phyloP scores from a whole-genome alignment of 2,797 vertebrate genomes.

The Pangasius macronema region DNA sequence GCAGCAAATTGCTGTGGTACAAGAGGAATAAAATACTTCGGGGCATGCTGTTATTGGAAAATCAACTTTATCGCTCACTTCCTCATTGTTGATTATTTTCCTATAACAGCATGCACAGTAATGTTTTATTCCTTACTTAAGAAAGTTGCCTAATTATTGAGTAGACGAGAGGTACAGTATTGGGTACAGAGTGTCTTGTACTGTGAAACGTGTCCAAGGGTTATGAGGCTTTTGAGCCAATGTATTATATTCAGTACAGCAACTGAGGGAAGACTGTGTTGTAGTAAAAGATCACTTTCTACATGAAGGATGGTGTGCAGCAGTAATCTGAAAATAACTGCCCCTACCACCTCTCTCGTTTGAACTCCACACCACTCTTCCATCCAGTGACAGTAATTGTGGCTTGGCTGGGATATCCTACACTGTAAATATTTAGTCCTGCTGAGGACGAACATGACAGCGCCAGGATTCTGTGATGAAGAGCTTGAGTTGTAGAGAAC shows the following conservation, averaged over 20 bases:
- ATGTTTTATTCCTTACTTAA: neutral
- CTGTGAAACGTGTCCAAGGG: too few species aligned
- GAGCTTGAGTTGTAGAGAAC: slow-evolving; percentile 15
- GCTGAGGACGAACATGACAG: slow-evolving; percentile 40
- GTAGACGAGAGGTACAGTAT: neutral
- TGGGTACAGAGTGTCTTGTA: neutral
- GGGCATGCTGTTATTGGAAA: neutral
- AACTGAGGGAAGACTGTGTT: neutral
- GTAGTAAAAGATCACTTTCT: slow-evolving; percentile 24
- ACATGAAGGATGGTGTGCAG: slow-evolving; percentile 2
- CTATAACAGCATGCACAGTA: neutral
- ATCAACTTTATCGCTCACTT: neutral
- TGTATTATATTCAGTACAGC: neutral
- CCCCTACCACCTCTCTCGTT: neutral
- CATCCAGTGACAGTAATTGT: slow-evolving; percentile 45
- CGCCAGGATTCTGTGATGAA: slow-evolving; percentile 29
- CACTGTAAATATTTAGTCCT: slow-evolving; percentile 53
- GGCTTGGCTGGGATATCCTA: slow-evolving; percentile 38
- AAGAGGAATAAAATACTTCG: neutral
- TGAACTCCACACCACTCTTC: slow-evolving; percentile 20
- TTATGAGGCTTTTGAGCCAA: neutral
- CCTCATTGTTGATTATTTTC: neutral
- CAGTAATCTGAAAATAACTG: slow-evolving; percentile 23
- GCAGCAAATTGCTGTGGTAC: neutral
- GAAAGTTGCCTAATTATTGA: neutral